Conservation (phyloP, 2,113 vertebrate genomes). For the Dendropsophus ebraccatus region DNA sequence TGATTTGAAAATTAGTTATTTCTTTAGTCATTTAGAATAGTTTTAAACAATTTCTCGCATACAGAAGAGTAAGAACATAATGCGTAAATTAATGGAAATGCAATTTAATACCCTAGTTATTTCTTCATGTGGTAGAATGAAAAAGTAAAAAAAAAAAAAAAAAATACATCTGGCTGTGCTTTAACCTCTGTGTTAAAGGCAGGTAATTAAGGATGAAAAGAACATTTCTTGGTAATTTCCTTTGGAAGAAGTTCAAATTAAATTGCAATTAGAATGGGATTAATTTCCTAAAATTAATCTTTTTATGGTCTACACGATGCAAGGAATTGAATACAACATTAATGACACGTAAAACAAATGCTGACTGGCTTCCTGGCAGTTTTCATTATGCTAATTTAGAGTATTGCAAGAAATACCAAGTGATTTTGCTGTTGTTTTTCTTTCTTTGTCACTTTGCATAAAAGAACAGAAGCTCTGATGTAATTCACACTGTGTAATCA, state of each 20-base stretch:
- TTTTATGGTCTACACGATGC: conserved; percentile 54
- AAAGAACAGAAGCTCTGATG: neutral
- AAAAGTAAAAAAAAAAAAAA: no score
- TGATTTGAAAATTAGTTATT: neutral
- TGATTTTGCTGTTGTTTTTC: conserved; percentile 41
- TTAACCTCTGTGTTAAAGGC: conserved; percentile 48
- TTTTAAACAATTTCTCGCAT: neutral
- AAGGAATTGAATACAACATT: conserved; percentile 56
- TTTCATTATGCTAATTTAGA: conserved; percentile 55
- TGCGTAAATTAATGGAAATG: conserved; percentile 13
- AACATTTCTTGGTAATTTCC: conserved; percentile 47
- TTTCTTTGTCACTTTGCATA: neutral
- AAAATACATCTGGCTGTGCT: conserved; percentile 1
- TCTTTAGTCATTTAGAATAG: neutral
- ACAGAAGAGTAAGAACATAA: neutral
- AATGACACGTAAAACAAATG: conserved; percentile 58
- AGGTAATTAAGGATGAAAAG: conserved; percentile 53
- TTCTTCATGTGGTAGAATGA: conserved; percentile 2
- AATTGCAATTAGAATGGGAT: conserved; percentile 55
- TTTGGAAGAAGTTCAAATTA: conserved; percentile 56
- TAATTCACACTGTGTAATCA: conserved; percentile 14
- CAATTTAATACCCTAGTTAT: conserved; percentile 12
- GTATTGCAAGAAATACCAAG: conserved; percentile 47
- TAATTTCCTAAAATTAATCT: conserved; percentile 58
- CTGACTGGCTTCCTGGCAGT: conserved; percentile 55